Percentiles rank a stretch among this genome's conserved stretches.
Evolutionary conservation across 2,113 vertebrate species (phyloP).

Genomic region (Crotalus helleri): DNA sequence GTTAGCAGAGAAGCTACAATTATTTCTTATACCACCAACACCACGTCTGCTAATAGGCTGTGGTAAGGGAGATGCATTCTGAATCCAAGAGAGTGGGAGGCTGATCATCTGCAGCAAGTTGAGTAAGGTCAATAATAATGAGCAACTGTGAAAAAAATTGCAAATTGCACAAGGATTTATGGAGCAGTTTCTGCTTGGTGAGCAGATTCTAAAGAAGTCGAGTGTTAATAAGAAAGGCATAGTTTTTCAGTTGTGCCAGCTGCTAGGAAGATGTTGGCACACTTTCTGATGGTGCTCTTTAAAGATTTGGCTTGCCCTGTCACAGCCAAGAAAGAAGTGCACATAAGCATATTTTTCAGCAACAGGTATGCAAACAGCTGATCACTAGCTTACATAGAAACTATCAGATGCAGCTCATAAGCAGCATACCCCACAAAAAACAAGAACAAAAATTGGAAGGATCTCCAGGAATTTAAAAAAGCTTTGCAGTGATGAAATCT

Average conservation of each 20-base stretch:
- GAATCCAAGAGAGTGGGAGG: slow-evolving; percentile 48
- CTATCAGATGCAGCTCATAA: not conserved
- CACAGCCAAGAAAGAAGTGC: slow-evolving; percentile 20
- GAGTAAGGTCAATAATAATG: slow-evolving; percentile 68
- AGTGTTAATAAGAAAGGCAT: slow-evolving; percentile 72
- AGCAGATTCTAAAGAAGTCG: slow-evolving; percentile 73
- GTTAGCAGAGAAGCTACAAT: slow-evolving; percentile 21
- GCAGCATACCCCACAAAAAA: not conserved
- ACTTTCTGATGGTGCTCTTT: slow-evolving; percentile 48
- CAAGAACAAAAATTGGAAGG: not conserved
- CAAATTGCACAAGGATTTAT: slow-evolving; percentile 74
- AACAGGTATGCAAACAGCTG: slow-evolving; percentile 16
- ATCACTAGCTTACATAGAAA: not conserved
- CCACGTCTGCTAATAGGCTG: slow-evolving; percentile 41
- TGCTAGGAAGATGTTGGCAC: slow-evolving; percentile 53
- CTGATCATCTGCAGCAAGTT: slow-evolving; percentile 47
- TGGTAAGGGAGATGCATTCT: slow-evolving; percentile 43
- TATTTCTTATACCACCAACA: not conserved
- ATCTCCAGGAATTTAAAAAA: not conserved
- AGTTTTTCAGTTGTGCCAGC: slow-evolving; percentile 67
- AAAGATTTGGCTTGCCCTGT: slow-evolving; percentile 40
- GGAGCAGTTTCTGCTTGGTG: slow-evolving; percentile 71
- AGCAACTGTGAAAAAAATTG: slow-evolving; percentile 63
- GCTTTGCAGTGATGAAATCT: not conserved
- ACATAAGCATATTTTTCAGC: slow-evolving; percentile 25